Percentiles rank a stretch among this genome's conserved stretches.
Conservation (phyloP, 1,140 invertebrate species). For the Philopotamus ludificatus region DNA sequence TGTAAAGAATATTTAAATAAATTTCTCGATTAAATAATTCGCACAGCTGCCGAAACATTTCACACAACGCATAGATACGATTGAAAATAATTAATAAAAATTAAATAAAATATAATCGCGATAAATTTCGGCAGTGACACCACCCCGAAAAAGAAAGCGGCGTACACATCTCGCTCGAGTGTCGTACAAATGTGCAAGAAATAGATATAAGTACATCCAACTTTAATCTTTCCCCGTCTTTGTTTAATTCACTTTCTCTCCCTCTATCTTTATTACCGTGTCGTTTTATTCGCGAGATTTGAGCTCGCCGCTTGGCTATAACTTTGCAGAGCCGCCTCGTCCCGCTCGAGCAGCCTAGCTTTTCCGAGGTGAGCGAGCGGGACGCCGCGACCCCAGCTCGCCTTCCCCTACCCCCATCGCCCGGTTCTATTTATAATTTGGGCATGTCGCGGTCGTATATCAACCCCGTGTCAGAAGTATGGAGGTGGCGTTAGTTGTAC, state of each 20-base stretch:
- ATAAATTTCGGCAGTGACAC: conserved; percentile 7
- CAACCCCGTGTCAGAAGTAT: conserved; percentile 42
- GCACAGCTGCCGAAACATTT: too few relatives aligned
- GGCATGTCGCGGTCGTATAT: conserved; percentile 43
- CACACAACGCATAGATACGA: too few relatives aligned
- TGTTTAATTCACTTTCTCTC: conserved; percentile 64
- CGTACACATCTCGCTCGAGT: conserved; percentile 29
- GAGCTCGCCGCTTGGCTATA: conserved; percentile 42
- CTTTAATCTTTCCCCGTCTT: conserved; percentile 61
- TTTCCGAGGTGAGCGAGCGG: conserved; percentile 16
- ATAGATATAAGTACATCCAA: conserved; percentile 41
- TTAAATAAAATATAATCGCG: too few relatives aligned
- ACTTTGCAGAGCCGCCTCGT: conserved; percentile 26
- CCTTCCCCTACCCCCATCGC: not conserved
- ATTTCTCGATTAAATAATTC: not conserved
- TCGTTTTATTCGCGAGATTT: conserved; percentile 58
- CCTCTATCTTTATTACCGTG: conserved; percentile 58
- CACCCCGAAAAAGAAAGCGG: conserved; percentile 45
- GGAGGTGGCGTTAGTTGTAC: conserved; percentile 42
- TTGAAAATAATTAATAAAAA: too few relatives aligned
- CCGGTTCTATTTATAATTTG: conserved; percentile 43
- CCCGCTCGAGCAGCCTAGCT: conserved; percentile 26
- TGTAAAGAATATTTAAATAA: conserved; percentile 11
- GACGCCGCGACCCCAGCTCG: not conserved
- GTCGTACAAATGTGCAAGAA: conserved; percentile 40